Base-by-base conservation (phyloP, 1,140 invertebrate species). In the Macrobrachium nipponense region DNA sequence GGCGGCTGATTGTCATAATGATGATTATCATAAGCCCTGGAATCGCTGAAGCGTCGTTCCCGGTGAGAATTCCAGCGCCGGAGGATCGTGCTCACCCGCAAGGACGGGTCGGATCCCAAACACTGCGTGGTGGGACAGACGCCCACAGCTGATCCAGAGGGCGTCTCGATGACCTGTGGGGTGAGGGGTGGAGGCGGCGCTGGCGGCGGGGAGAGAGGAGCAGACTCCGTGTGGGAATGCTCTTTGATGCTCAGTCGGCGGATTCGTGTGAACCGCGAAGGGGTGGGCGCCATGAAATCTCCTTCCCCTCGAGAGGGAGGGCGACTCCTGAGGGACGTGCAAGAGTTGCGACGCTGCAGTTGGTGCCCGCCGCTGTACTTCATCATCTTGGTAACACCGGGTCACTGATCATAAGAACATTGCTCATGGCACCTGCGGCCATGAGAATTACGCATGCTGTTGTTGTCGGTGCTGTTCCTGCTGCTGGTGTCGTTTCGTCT, bases 31-130 rank as follows among this genome's bases (percentile, higher is more conserved):
- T 77, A 73, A 70, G 73, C 75, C 59, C 73, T 81, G 75, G 87
- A 86, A 66, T 86, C 87, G 17, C 87, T 88, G 15, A 82, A 66
- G 43, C 87, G 73, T 5, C 87, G 70, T 59, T 88, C 83, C 23
- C 87, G 70, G 78, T 88, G 87, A 0, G 87, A 88, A 58, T 88
- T 88, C 87, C 87, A 88, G 0, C 87, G 70, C 66, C 87, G 86
- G 62, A 88, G 84, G 80, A 88, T 88, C 44, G 87, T 88, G 87
- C 80, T 82, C 76, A 86, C 80, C 80, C 87, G 62, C 60, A 88
- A 80, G 78, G 87, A 88, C 18, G 87, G 80, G 60, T 88, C 87
- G 6, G 83, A 79, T 10, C 72, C 82, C 51, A 78, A 58, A 20
- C 76, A 68, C 15, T 60, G 61, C 15, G 76, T 36, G 27, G 27